Conservation (phyloP, 2,797 vertebrate genomes). For the Molossus molossus region DNA sequence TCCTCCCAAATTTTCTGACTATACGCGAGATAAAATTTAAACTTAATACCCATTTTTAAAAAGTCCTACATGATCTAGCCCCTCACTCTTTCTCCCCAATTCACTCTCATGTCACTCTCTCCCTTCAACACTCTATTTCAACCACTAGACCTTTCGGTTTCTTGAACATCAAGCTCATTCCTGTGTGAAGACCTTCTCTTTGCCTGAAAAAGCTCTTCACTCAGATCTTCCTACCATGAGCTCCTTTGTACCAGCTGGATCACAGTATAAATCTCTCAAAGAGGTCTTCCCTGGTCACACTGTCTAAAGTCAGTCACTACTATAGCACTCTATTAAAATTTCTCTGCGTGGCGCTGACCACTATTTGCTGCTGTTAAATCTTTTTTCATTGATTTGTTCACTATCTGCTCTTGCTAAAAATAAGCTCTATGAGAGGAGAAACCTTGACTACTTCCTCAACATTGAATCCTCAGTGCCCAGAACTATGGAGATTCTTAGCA, state of each 20-base stretch:
- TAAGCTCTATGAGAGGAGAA: background rate
- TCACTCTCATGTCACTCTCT: background rate
- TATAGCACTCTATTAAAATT: background rate
- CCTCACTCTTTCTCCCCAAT: background rate
- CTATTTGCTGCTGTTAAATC: background rate
- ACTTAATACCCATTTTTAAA: background rate
- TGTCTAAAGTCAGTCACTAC: background rate
- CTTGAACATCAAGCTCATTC: constrained; percentile 4
- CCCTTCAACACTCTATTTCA: constrained; percentile 1
- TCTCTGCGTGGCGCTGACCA: background rate
- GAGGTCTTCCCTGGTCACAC: background rate
- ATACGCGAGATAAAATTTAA: background rate
- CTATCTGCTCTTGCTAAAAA: background rate
- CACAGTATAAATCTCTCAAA: background rate
- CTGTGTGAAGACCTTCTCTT: background rate
- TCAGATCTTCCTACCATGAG: background rate
- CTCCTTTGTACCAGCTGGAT: background rate
- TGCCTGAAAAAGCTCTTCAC: background rate
- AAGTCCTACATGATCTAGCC: background rate
- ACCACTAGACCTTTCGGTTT: background rate
- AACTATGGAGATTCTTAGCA: background rate
- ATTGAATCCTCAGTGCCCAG: background rate
- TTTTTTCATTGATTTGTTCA: background rate
- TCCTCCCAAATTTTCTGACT: constrained; percentile 1
- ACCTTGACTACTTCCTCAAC: background rate